phyloP scores from a whole-genome alignment of 2,888 invertebrate species.

The Salpingus planirostris region DNA sequence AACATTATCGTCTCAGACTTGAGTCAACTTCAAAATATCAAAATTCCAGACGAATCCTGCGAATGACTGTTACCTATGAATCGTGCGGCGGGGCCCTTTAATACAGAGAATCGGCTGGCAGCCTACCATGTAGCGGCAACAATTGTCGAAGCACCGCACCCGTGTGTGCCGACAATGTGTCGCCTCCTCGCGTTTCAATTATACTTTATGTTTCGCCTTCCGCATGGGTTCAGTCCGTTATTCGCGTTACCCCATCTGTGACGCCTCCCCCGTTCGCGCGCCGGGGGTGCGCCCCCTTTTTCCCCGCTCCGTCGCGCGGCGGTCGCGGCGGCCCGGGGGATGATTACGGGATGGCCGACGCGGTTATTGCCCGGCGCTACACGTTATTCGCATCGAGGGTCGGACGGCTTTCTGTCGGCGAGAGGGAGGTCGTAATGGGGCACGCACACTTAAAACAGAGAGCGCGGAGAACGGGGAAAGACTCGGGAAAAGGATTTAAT shows the following conservation, averaged over 20 bases:
- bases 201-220: constrained; percentile 37
- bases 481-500: constrained; percentile 2
- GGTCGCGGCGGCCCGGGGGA: constrained; percentile 9
- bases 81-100: no score
- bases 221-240: constrained; percentile 32
- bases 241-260: constrained; percentile 30
- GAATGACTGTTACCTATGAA: no score
- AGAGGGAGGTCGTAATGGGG: constrained; percentile 5
- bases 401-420: no score
- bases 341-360: constrained; percentile 5
- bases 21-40: no score
- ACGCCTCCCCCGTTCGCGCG: constrained; percentile 25
- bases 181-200: constrained; percentile 34
- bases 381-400: no score
- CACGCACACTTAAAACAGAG: constrained; percentile 2
- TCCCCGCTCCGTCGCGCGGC: constrained; percentile 6
- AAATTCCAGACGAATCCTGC: no score
- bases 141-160: constrained; percentile 18
- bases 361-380: no score
- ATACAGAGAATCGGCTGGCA: constrained; percentile 8
- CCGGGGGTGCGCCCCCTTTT: constrained; percentile 19
- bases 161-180: constrained; percentile 23
- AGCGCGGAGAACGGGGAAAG: constrained; percentile 1
- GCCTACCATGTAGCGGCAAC: constrained; percentile 16
- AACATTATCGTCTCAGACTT: no score